A percentile compares a stretch with the other conserved stretches of the same genome.
Conservation (phyloP, 2,797 vertebrate genomes). For the Buceros bicornis region DNA sequence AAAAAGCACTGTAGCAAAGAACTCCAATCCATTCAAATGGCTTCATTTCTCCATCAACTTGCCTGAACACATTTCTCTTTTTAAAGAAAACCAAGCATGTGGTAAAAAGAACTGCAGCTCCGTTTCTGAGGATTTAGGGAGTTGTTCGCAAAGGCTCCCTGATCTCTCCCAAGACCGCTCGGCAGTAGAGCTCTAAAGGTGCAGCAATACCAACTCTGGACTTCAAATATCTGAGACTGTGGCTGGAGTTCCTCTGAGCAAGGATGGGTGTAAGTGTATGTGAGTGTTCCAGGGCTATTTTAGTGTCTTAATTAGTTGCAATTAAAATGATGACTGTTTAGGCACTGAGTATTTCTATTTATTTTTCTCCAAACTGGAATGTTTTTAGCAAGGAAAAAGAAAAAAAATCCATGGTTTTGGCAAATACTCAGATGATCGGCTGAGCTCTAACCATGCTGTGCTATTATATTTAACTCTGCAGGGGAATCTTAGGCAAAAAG, state of each 20-base stretch:
- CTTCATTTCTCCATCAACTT: slow-evolving; percentile 37
- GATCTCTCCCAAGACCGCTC: background rate
- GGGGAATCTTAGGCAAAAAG: background rate
- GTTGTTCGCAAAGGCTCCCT: accelerated
- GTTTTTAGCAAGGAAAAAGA: background rate
- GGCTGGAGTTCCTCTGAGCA: background rate
- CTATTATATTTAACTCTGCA: background rate
- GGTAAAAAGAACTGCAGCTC: background rate
- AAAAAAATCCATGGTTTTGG: background rate
- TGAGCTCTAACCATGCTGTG: background rate
- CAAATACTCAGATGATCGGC: slow-evolving; percentile 5
- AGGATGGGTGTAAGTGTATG: background rate
- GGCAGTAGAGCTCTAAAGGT: background rate
- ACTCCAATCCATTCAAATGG: slow-evolving; percentile 19
- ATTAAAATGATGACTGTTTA: background rate
- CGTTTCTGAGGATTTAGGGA: background rate
- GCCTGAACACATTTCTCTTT: background rate
- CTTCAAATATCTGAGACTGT: background rate
- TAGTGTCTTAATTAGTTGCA: background rate
- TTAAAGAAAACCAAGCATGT: background rate
- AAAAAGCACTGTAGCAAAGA: slow-evolving; percentile 47
- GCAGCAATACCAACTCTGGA: background rate
- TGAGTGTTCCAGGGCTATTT: background rate
- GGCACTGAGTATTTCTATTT: background rate
- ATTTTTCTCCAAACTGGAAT: background rate